phyloP scores from a whole-genome alignment of 2,888 invertebrate genomes.

The Schizaphis graminum region DNA sequence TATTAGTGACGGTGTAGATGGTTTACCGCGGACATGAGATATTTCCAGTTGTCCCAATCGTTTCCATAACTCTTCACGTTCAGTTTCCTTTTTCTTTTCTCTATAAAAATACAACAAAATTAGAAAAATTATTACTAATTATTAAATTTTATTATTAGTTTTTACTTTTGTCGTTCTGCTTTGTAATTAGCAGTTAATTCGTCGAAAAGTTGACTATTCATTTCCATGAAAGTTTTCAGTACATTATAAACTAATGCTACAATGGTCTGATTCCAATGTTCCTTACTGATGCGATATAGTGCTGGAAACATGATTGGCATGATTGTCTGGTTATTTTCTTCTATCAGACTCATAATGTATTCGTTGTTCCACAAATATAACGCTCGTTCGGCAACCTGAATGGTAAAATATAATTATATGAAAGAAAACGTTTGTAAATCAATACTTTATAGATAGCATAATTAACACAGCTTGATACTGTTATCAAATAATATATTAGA shows the following conservation, averaged over 20 bases:
- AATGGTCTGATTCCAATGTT: constrained; percentile 99
- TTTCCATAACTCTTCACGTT: constrained; percentile 98
- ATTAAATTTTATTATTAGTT: constrained; percentile 68
- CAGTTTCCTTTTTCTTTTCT: constrained; percentile 95
- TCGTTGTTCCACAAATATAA: constrained; percentile 99
- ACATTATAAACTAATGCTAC: constrained; percentile 99
- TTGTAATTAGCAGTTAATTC: constrained; percentile 99
- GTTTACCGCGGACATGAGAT: neutral
- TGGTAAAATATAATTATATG: constrained; percentile 39
- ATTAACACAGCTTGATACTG: neutral
- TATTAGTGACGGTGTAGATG: constrained; percentile 7
- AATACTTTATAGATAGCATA: neutral
- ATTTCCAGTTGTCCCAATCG: constrained; percentile 89
- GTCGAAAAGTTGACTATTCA: constrained; percentile 99
- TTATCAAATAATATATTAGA: neutral
- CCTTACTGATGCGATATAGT: constrained; percentile 98
- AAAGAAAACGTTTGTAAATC: neutral
- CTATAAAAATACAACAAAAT: constrained; percentile 73
- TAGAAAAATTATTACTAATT: neutral
- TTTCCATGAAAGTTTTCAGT: constrained; percentile 99
- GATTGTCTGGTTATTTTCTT: constrained; percentile 97
- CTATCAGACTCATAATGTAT: constrained; percentile 99
- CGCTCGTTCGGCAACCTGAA: constrained; percentile 97
- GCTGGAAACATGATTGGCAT: constrained; percentile 99
- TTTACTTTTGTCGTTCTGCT: constrained; percentile 98